Percentiles rank a stretch among this genome's conserved stretches.
phyloP scores from a whole-genome alignment of 2,113 vertebrate genomes.

The Psophia crepitans region DNA sequence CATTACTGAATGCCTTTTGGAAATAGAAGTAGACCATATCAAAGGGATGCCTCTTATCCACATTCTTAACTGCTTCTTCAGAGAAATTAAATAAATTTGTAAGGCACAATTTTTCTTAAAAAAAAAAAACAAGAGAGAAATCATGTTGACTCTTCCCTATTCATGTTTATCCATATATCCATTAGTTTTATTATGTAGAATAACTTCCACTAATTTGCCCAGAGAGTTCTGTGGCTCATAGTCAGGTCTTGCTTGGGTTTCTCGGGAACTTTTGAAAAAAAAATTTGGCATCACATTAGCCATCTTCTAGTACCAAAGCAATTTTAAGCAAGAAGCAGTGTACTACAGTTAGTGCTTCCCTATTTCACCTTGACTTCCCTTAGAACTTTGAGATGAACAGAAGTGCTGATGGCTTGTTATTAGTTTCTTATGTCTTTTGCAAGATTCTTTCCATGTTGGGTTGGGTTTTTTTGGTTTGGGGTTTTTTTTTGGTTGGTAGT shows the following conservation, averaged over 20 bases:
- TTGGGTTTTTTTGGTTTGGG: background rate
- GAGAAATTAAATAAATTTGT: background rate
- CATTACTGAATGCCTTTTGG: background rate
- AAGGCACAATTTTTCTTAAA: background rate
- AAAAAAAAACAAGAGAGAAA: background rate
- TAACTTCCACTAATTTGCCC: background rate
- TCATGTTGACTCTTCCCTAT: background rate
- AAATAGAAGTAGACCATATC: background rate
- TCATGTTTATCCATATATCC: background rate
- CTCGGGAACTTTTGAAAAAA: background rate
- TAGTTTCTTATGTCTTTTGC: background rate
- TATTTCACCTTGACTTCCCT: background rate
- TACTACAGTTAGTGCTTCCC: background rate
- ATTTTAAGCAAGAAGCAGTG: background rate
- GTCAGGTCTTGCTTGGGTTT: background rate
- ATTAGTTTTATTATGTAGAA: background rate
- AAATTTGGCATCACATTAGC: background rate
- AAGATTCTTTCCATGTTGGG: background rate
- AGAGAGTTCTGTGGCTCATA: background rate
- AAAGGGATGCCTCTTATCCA: background rate
- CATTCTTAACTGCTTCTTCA: background rate
- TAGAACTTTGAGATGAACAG: background rate
- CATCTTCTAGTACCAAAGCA: background rate
- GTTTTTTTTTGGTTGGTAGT: no score
- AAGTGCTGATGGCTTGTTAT: background rate